Percentiles rank a stretch among this genome's conserved stretches.
Conservation (phyloP, 2,113 vertebrate species). For the Clupea harengus region DNA sequence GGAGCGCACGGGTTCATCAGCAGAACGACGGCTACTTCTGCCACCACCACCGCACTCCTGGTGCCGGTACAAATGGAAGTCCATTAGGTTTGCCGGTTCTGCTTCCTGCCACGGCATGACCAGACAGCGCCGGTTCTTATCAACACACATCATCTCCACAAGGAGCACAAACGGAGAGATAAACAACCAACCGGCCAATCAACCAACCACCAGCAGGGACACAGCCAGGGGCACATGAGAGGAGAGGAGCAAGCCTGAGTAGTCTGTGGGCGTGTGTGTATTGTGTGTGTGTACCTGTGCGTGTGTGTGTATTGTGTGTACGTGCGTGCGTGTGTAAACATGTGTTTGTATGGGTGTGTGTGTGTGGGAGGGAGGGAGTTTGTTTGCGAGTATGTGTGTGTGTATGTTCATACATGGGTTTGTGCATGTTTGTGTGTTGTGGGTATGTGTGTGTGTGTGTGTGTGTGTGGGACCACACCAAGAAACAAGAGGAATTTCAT, state of each 20-base stretch:
- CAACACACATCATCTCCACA: background rate
- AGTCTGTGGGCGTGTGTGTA: background rate
- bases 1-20: background rate
- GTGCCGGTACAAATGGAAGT: constrained; percentile 5
- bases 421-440: background rate
- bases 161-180: background rate
- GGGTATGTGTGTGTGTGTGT: too few species aligned
- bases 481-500: constrained; percentile 1
- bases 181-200: background rate
- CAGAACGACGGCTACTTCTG: too few species aligned
- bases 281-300: background rate
- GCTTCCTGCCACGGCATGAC: background rate
- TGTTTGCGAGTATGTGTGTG: too few species aligned
- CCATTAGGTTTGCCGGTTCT: background rate
- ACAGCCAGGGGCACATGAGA: background rate
- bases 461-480: background rate
- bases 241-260: background rate
- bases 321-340: background rate
- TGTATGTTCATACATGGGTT: too few species aligned
- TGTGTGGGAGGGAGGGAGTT: background rate
- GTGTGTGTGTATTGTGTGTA: background rate
- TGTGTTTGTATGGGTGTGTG: background rate
- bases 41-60: background rate
- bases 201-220: background rate
- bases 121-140: background rate